Conservation (phyloP, 1,140 invertebrate species). For the Bombus superbus region DNA sequence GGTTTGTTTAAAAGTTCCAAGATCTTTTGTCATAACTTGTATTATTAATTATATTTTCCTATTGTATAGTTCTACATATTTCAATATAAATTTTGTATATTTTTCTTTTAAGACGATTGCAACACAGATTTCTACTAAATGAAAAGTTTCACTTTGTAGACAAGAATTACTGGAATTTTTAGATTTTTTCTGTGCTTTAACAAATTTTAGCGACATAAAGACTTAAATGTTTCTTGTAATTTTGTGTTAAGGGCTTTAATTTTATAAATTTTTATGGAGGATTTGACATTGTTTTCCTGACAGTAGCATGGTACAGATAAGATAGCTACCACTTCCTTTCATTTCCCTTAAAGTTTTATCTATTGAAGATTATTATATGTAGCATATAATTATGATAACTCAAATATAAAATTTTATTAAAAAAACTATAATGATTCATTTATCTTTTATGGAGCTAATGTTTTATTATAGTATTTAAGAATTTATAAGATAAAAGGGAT, state of each 20-base stretch:
- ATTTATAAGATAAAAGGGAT: neutral
- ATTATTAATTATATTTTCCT: neutral
- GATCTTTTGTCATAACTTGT: neutral
- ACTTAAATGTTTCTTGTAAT: neutral
- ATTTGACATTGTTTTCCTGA: slow-evolving; percentile 7
- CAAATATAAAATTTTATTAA: neutral
- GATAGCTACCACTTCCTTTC: slow-evolving; percentile 57
- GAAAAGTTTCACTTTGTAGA: neutral
- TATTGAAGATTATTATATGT: slow-evolving; percentile 16
- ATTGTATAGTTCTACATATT: neutral
- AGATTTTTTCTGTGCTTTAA: too few relatives aligned
- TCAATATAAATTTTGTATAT: neutral
- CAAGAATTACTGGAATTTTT: neutral
- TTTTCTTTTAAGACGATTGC: neutral
- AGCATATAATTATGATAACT: slow-evolving; percentile 14
- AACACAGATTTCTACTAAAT: neutral
- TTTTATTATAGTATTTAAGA: neutral
- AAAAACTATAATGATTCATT: too few relatives aligned
- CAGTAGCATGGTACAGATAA: slow-evolving; percentile 41
- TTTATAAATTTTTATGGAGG: neutral
- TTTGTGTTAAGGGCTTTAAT: neutral
- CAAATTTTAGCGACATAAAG: neutral
- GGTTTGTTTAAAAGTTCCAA: neutral
- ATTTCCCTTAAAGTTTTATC: neutral
- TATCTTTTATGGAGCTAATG: neutral